Percentiles rank a stretch among this genome's conserved stretches.
These are phyloP conservation scores for Achroia grisella DNA, from an alignment of 1,140 invertebrate genomes.

Conservation along the genomic window DNA sequence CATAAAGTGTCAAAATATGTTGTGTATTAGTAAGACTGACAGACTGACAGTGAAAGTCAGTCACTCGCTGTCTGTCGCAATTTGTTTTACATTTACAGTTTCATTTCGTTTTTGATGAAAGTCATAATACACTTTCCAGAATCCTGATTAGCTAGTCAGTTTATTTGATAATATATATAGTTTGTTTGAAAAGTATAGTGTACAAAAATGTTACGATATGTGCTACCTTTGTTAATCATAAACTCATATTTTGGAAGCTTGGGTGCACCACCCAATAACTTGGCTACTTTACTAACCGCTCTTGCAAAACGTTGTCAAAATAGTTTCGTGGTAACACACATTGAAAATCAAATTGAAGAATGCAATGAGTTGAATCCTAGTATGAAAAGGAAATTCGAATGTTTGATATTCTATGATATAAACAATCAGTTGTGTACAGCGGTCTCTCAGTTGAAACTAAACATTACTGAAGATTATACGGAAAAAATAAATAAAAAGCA, in stretches of 20 bases:
- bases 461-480: conserved; percentile 24
- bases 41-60: no score
- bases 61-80: no score
- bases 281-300: conserved; percentile 18
- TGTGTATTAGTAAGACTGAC: no score
- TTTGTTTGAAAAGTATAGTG: no score
- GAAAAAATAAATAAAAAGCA: conserved; percentile 25
- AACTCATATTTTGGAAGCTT: conserved; percentile 36
- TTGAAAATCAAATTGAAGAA: conserved; percentile 27
- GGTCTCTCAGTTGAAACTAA: conserved; percentile 17
- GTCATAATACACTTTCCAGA: no score
- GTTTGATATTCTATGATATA: conserved; percentile 57
- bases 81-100: no score
- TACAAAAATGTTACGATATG: conserved; percentile 32
- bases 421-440: conserved; percentile 41
- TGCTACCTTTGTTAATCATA: conserved; percentile 35
- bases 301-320: conserved; percentile 42
- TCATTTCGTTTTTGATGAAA: no score
- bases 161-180: no score
- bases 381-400: conserved; percentile 29
- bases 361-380: conserved; percentile 24
- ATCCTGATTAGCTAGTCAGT: no score
- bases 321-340: conserved; percentile 25
- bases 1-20: no score
- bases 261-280: conserved; percentile 20